Evolutionary conservation across 2,888 invertebrate genomes (phyloP).

Genomic region (Teleiodes luculella): DNA sequence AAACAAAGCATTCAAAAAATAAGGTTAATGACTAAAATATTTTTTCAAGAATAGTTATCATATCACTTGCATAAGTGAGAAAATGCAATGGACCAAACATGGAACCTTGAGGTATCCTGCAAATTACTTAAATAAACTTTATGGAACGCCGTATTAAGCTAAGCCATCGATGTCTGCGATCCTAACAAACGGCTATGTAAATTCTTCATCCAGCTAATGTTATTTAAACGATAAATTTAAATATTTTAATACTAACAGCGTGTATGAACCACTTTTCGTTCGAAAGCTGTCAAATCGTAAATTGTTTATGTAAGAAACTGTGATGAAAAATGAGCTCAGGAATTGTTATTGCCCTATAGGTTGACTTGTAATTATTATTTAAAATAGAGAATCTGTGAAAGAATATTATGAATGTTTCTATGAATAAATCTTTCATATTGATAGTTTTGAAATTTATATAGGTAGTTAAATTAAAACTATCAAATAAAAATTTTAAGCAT

Average conservation of each 20-base stretch:
- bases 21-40: no score
- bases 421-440: neutral
- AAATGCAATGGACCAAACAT: neutral
- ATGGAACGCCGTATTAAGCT: neutral
- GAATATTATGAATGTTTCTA: neutral
- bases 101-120: neutral
- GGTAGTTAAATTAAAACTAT: no score
- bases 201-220: constrained; percentile 5
- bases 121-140: neutral
- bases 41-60: no score
- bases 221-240: constrained; percentile 13
- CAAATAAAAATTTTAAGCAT: no score
- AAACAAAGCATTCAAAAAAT: no score
- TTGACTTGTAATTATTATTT: constrained; percentile 1
- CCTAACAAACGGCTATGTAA: constrained; percentile 4
- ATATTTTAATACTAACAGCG: constrained; percentile 12
- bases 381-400: neutral
- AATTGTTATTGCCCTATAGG: neutral
- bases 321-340: neutral
- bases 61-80: neutral
- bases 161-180: neutral
- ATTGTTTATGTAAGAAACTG: constrained; percentile 8
- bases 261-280: constrained; percentile 5
- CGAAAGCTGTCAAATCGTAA: constrained; percentile 7
- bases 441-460: no score